These are phyloP conservation scores for Oncorhynchus gorbuscha DNA, from an alignment of 2,113 vertebrate genomes.

Conservation along the genomic window DNA sequence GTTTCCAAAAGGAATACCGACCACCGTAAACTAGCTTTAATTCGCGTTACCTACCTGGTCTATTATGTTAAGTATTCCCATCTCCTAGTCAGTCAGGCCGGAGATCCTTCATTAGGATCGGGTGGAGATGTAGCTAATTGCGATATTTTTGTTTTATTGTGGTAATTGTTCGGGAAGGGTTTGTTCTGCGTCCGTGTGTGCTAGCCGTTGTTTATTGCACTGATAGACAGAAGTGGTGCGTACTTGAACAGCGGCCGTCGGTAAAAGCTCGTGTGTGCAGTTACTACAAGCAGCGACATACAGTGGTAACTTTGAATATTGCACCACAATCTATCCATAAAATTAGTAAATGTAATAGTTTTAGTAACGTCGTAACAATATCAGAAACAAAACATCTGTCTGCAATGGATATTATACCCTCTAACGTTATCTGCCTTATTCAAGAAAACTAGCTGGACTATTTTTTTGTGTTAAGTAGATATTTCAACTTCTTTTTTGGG, in stretches of 20 bases:
- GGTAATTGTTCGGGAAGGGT: constrained; percentile 1
- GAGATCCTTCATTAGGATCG: constrained; percentile 75
- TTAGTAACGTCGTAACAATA: too few relatives aligned
- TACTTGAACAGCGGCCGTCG: constrained; percentile 3
- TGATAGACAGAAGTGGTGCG: constrained; percentile 7
- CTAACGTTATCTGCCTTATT: too few relatives aligned
- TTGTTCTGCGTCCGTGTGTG: constrained; percentile 5
- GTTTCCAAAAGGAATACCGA: constrained; percentile 7
- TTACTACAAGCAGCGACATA: neutral
- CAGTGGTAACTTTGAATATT: neutral
- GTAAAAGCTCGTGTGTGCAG: neutral
- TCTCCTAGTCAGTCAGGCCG: constrained; percentile 79
- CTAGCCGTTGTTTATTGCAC: constrained; percentile 30
- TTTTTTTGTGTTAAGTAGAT: too few relatives aligned
- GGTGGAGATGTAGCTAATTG: neutral
- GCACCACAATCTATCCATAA: neutral
- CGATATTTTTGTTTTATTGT: constrained; percentile 9
- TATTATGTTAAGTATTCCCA: constrained; percentile 88
- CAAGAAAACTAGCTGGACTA: too few relatives aligned
- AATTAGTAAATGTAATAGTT: too few relatives aligned
- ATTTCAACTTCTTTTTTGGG: too few relatives aligned
- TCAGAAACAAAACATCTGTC: too few relatives aligned
- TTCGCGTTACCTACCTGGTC: constrained; percentile 79
- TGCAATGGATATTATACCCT: too few relatives aligned
- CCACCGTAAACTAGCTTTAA: constrained; percentile 7